Base-by-base conservation (phyloP, 2,888 invertebrate genomes). In the Pachydiplax longipennis region DNA sequence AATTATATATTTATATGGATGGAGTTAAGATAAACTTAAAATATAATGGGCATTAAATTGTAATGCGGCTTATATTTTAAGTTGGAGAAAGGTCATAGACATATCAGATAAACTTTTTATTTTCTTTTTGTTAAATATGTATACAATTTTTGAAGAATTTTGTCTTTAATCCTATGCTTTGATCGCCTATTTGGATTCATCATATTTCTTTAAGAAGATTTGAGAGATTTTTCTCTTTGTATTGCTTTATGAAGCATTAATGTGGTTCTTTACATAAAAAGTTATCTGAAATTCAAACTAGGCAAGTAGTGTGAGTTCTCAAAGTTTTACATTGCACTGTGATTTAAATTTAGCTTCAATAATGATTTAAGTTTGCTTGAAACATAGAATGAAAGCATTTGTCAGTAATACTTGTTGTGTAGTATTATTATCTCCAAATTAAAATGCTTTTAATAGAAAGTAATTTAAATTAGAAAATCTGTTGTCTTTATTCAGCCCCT, bases 101-200 rank as follows among this genome's bases (percentile, higher is more conserved):
- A 87, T 87, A 87, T 87, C 87, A 87, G 37, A 87, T 13, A 61
- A 73, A 73, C 13, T 18, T 53, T 83, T 31, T n/a, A 87, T 87
- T n/a, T 87, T 87, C n/a, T 6, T 61, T 83, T 58, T 83, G 58
- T 35, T 37, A 22, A 37, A 61, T 8, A 15, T 87, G 35, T 22
- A 13, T 61, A 22, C 15, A 37, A 18, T 83, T 22, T 58, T 25
- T 83, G 48, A 58, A 35, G 8, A 58, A 61, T 87, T 12, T 31
- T 13, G 22, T 61, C 61, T 87, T 31, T 31, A 13, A 81, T 22
- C 37, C 37, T 81, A 37, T n/a, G 22, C 25, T 35, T 58, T 15
- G 37, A 61, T 8, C 8, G 22, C 22, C 10, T 61, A 2, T 12
- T 61, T 35, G 15, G 35, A n/a, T 22, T 58, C 61, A 37, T 25